A percentile compares a stretch with the other conserved stretches of the same genome.
These are phyloP conservation scores for Hypomesus transpacificus DNA, from an alignment of 2,113 vertebrate genomes.

Conservation along the genomic window DNA sequence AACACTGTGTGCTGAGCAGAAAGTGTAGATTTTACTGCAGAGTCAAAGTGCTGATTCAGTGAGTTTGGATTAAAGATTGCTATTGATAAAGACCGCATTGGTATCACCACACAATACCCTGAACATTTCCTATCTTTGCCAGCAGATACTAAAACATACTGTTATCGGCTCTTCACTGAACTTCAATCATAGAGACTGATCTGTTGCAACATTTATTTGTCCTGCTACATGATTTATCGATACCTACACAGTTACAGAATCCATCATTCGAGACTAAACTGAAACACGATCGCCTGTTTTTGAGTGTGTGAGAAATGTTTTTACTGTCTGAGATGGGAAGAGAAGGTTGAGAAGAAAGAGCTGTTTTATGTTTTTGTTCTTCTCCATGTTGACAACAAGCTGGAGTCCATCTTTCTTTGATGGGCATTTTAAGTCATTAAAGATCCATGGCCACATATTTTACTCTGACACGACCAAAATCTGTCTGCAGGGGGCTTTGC, in stretches of 20 bases:
- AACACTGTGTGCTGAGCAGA: conserved; percentile 24
- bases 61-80: conserved; percentile 50
- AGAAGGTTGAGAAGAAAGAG: not conserved
- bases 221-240: too few species aligned
- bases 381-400: conserved; percentile 7
- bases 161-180: too few species aligned
- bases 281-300: too few species aligned
- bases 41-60: conserved; percentile 46
- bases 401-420: not conserved
- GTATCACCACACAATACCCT: not conserved
- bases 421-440: not conserved
- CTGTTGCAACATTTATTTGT: too few species aligned
- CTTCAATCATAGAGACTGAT: too few species aligned
- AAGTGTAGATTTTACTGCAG: conserved; percentile 44
- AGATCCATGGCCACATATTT: not conserved
- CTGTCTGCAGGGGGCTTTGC: not conserved
- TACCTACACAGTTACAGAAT: too few species aligned
- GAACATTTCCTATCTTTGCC: too few species aligned
- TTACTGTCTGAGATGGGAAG: not conserved
- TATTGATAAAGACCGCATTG: conserved; percentile 55
- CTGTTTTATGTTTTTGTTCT: not conserved
- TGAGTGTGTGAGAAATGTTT: not conserved
- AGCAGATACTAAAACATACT: too few species aligned
- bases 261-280: too few species aligned
- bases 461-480: not conserved